Base-by-base conservation (phyloP, 2,888 invertebrate species). In the Folsomia candida region DNA sequence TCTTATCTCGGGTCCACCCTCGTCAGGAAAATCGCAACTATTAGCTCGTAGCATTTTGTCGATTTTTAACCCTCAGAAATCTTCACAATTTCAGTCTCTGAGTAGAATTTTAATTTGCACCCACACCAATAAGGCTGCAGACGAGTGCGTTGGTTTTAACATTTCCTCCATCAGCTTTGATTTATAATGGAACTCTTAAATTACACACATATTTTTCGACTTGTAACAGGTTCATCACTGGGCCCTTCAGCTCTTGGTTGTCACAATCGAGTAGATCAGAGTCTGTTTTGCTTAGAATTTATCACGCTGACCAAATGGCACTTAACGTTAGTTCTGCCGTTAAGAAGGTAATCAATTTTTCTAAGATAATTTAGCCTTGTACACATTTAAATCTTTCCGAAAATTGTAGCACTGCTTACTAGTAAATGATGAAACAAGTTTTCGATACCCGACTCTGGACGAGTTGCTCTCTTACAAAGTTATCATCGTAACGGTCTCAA, bases 21-120 rank as follows among this genome's bases (percentile, higher is more conserved):
- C 92, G n/a, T 93, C 92, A 0, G 93, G 93, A 0, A 93, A 93
- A 82, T 93, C 93, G 0, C 91, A 90, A 81, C 91, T 93, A 0
- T 83, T 93, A 77, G 92, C 92, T 0, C 85, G 86, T 79, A 89
- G 90, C 0, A 90, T 37, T 82, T 67, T 27, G 20, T 62, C 1
- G 4, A 54, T 54, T 54, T 54, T 54, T n/a, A 54, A 54, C 20
- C 4, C 54, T 6, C 11, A 54, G 22, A 54, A 54, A 22, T 18
- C 54, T n/a, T 4, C 11, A 4, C 54, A 54, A 54, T 54, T 54
- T 54, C 54, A 54, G 22, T 6, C 11, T 4, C 20, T 64, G 9
- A 87, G 28, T 51, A 87, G 89, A 81, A 89, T 93, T 68, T 85
- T 93, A 70, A 88, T 93, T 70, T 93, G 93, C 82, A 93, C 93